Base-by-base conservation (phyloP, 1,140 invertebrate species). In the Gerris buenoi region DNA sequence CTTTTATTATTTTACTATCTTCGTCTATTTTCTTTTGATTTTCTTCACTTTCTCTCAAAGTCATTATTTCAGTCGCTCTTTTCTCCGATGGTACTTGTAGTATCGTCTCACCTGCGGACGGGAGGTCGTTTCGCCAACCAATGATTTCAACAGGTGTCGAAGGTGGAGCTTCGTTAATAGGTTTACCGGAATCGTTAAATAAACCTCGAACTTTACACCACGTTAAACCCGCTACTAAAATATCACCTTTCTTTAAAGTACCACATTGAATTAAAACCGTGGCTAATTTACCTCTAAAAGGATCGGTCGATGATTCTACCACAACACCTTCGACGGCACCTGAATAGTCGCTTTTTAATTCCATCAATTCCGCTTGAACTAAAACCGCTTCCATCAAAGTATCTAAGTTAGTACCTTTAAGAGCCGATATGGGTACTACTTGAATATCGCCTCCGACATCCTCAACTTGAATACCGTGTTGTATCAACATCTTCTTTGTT, bases 361-460 rank as follows among this genome's bases (percentile, higher is more conserved):
- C 85, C 83, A 97, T 85, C 0, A 98, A 70, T 76, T 98, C 95
- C 0, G 96, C 91, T 77, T 95, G 89, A 10, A 86, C 75, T 18
- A 86, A 80, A 65, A 99, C 85, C 0, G 93, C 88, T 73, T 99
- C 95, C 29, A 91, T 84, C 15, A 98, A 78, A 0, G 80, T 74
- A 68, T 87, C 77, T n/a, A 97, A 75, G 76, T 95, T 93, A 1
- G 82, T 88, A 65, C 85, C 85, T 75, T 89, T 85, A 0, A 97
- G 79, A 0, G 97, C 97, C 0, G 95, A 98, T 69, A 99, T 88
- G 25, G 87, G 85, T 65, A 99, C 85, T 29, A 86, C 85, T 79
- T 97, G 95, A 2, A 96, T 81, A 70, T 98, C 94, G 1, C 97
- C 97, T 0, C 96, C 96, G 67, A 88, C 75, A 33, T 88, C 87